phyloP scores from a whole-genome alignment of 2,888 invertebrate genomes.

The Incurvaria masculella region DNA sequence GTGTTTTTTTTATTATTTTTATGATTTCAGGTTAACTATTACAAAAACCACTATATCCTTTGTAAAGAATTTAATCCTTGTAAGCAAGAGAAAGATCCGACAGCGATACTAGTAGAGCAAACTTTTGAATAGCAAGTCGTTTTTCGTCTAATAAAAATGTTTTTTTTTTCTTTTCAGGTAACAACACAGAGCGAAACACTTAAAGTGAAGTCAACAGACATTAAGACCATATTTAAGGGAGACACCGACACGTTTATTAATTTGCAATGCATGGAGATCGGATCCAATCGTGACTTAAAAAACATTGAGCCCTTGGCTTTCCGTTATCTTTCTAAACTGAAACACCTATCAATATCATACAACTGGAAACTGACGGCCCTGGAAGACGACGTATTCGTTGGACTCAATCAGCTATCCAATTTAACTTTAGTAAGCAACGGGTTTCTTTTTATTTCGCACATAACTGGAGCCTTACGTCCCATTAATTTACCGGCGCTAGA shows the following conservation, averaged over 20 bases:
- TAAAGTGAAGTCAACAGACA: conserved; percentile 48
- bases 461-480: conserved; percentile 41
- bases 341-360: conserved; percentile 54
- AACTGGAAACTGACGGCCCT: conserved; percentile 45
- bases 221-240: conserved; percentile 35
- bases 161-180: conserved; percentile 27
- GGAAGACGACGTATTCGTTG: conserved; percentile 44
- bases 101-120: no score
- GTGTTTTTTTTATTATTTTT: no score
- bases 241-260: conserved; percentile 36
- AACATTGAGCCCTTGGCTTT: conserved; percentile 49
- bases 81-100: no score
- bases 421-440: conserved; percentile 55
- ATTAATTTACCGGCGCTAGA: conserved; percentile 40
- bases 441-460: conserved; percentile 37
- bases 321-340: conserved; percentile 39
- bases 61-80: no score
- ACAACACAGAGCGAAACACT: conserved; percentile 33
- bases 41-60: no score
- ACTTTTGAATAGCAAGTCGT: no score
- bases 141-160: no score
- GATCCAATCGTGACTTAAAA: conserved; percentile 51
- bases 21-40: no score
- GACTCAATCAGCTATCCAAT: conserved; percentile 44
- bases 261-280: conserved; percentile 45